A percentile compares a stretch with the other conserved stretches of the same genome.
phyloP scores from a whole-genome alignment of 2,113 vertebrate genomes.

The Paradoxurus hermaphroditus region DNA sequence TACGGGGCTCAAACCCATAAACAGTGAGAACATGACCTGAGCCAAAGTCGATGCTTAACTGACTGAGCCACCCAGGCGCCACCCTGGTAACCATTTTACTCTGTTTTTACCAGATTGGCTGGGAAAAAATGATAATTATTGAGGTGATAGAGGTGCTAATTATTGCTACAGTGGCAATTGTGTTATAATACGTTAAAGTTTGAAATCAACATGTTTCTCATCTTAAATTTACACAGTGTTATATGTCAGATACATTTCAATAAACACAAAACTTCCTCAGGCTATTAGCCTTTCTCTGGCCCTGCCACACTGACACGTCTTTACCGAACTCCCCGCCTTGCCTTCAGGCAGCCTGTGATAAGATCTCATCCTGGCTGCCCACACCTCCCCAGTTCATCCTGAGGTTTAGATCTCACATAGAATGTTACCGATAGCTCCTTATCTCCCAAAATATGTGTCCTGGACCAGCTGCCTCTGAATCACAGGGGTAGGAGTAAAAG shows the following conservation, averaged over 20 bases:
- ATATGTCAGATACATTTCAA: neutral
- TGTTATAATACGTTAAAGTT: neutral
- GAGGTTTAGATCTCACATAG: neutral
- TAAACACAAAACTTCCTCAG: neutral
- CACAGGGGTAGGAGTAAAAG: fast-evolving
- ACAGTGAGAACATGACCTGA: too few species aligned
- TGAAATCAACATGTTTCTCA: neutral
- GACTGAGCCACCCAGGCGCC: too few species aligned
- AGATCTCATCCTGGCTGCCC: neutral
- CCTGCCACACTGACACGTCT: neutral
- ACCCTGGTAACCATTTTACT: neutral
- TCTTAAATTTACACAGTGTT: neutral
- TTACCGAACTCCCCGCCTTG: too few species aligned
- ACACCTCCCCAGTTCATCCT: too few species aligned
- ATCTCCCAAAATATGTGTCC: neutral
- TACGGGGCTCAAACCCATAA: too few species aligned
- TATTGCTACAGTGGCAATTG: neutral
- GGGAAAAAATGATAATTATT: neutral
- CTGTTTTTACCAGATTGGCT: neutral
- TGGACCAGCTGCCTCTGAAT: neutral
- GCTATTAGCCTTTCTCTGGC: neutral
- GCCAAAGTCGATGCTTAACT: too few species aligned
- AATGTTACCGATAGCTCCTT: neutral
- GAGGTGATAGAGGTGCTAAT: neutral
- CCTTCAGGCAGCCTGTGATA: neutral